Percentiles rank a stretch among this genome's conserved stretches.
These are phyloP conservation scores for Thryonomys swinderianus DNA, from an alignment of 2,113 vertebrate genomes.

Conservation along the genomic window DNA sequence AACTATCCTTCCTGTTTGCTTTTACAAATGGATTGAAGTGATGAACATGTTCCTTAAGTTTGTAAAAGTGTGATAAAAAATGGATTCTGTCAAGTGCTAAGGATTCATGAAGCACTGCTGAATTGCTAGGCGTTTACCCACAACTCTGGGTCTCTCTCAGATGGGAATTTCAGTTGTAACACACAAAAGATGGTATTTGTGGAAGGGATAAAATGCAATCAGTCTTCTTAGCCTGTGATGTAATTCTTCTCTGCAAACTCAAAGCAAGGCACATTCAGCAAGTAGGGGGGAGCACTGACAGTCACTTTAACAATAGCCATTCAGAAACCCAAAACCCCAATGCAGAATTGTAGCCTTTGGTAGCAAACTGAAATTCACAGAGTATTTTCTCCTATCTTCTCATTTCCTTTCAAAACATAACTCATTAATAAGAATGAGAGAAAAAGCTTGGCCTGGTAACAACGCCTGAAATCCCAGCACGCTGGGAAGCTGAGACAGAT, in stretches of 20 bases:
- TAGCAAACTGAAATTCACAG: not conserved
- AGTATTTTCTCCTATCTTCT: not conserved
- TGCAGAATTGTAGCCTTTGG: not conserved
- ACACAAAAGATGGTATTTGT: not conserved
- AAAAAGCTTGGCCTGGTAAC: not conserved
- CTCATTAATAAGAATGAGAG: not conserved
- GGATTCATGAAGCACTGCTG: not conserved
- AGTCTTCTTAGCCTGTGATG: no score
- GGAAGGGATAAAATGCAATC: not conserved
- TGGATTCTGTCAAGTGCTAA: not conserved
- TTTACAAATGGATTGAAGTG: not conserved
- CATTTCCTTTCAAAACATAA: not conserved
- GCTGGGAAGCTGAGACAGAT: not conserved
- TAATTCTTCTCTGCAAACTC: not conserved
- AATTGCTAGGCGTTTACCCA: not conserved
- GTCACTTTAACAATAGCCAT: not conserved
- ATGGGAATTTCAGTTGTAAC: not conserved
- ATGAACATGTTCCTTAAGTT: not conserved
- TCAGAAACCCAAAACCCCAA: accelerated
- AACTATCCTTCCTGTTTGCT: not conserved
- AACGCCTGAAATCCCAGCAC: not conserved
- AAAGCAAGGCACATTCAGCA: not conserved
- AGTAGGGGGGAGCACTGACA: not conserved
- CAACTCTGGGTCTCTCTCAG: not conserved
- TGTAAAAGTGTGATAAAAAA: not conserved